Conservation (phyloP, 2,113 vertebrate species). For the Connochaetes taurinus region DNA sequence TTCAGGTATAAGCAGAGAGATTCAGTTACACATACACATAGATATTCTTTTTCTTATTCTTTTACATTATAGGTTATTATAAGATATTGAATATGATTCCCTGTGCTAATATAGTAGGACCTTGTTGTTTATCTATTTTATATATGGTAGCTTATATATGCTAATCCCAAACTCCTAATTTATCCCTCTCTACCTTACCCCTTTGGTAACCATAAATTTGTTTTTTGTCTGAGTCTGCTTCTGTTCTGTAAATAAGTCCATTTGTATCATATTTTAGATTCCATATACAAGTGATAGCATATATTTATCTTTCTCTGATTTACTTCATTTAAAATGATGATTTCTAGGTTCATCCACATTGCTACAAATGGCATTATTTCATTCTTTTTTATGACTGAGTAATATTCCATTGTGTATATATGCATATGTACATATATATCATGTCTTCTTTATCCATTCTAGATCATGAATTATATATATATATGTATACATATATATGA, state of each 20-base stretch:
- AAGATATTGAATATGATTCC: neutral
- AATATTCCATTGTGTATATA: neutral
- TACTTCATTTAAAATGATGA: neutral
- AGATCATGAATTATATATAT: neutral
- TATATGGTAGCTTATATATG: neutral
- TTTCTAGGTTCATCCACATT: neutral
- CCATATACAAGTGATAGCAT: neutral
- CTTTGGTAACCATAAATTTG: neutral
- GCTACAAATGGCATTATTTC: neutral
- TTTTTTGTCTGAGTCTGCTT: neutral
- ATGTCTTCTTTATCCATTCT: neutral
- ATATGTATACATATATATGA: neutral
- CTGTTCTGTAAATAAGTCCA: neutral
- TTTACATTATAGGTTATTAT: neutral
- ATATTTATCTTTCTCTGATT: neutral
- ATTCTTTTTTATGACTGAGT: neutral
- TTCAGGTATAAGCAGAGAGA: neutral
- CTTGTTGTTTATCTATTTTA: neutral
- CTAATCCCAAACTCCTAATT: neutral
- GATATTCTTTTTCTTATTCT: neutral
- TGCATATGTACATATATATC: neutral
- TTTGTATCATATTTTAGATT: neutral
- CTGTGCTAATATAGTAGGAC: neutral
- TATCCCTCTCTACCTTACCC: neutral
- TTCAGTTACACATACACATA: neutral